Base-by-base conservation (phyloP, 2,888 invertebrate species). In the Pharmacophagus antenor region DNA sequence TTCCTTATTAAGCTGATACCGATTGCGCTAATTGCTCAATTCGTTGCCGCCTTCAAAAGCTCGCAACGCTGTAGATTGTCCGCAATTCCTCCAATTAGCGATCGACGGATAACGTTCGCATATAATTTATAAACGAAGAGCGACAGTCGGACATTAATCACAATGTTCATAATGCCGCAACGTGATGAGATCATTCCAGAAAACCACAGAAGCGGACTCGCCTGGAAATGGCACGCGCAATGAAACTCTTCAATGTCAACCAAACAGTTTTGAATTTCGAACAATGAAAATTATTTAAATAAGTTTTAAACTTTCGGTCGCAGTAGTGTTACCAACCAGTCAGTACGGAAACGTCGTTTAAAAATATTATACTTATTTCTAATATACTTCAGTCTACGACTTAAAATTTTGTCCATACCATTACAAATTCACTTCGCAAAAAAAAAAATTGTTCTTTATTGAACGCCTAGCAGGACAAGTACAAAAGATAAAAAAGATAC, bases 21-120 rank as follows among this genome's bases (percentile, higher is more conserved):
- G 62, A 59, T 64, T 63, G 59, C 57, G 67, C 69, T 84, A 85
- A 86, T 86, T 84, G 77, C 85, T 85, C 79, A 85, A 86, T 86
- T 82, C 80, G 73, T 71, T 66, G 73, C 69, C 63, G 67, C 65
- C 67, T 70, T 67, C 71, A 70, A 74, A 61, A 63, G 61, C 65
- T 63, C 68, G 72, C 68, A 67, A 67, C 74, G 67, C 58, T 71
- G 72, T 70, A 75, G 80, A 80, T 83, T 80, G 84, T 10, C 77
- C 73, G 75, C 84, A 85, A 86, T 80, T 84, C 79, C 72, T 72
- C 81, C 81, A 84, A 87, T 87, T 85, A 79, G 67, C 73, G 80
- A 84, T 86, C 80, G 80, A 77, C 79, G 76, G 83, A 84, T 84
- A 84, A 76, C 73, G 81, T 75, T 72, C 71, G 68, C 63, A 67